phyloP scores from a whole-genome alignment of 2,888 invertebrate genomes.

The Macrosiphum euphorbiae region DNA sequence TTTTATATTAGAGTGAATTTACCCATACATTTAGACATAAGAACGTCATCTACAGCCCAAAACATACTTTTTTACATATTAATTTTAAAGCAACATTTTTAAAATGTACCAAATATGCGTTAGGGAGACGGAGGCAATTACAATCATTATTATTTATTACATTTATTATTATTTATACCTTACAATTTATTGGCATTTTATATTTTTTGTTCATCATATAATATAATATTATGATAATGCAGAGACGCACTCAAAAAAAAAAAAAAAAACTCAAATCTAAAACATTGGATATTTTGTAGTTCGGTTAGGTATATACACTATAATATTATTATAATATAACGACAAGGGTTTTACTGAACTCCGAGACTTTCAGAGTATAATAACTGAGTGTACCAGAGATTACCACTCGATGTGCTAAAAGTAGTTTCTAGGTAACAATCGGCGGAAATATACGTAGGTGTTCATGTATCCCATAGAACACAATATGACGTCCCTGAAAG shows the following conservation, averaged over 20 bases:
- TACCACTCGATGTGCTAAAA: background rate
- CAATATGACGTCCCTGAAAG: background rate
- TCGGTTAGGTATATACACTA: background rate
- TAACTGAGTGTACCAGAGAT: background rate
- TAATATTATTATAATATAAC: background rate
- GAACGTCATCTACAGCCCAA: background rate
- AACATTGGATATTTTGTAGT: background rate
- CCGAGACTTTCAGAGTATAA: background rate
- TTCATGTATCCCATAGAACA: background rate
- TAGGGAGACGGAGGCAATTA: background rate
- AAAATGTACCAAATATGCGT: background rate
- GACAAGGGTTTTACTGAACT: background rate
- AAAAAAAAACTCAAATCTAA: background rate
- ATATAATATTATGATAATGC: background rate
- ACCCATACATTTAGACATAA: background rate
- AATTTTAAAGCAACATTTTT: background rate
- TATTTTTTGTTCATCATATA: background rate
- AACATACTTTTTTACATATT: background rate
- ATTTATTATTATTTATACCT: background rate
- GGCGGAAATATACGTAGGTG: background rate
- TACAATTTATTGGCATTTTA: background rate
- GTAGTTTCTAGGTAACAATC: background rate
- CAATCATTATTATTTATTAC: too few relatives aligned
- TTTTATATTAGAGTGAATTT: too few relatives aligned
- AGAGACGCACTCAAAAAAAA: background rate